These are phyloP conservation scores for Macrobrachium nipponense DNA, from an alignment of 1,140 invertebrate species.

Conservation along the genomic window DNA sequence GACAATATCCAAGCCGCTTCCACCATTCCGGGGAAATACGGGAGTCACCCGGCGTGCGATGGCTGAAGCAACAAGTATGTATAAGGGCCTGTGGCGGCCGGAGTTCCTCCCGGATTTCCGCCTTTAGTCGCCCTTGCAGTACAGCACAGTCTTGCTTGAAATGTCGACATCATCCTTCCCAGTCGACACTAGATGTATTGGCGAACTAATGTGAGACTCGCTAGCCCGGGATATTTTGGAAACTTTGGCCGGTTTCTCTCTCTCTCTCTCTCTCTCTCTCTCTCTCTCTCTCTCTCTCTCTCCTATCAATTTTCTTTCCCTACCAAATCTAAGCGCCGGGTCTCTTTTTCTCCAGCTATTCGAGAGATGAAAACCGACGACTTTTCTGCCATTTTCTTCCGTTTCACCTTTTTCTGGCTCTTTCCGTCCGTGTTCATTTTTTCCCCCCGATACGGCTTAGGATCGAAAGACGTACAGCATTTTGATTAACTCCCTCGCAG, in stretches of 20 bases:
- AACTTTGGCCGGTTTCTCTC: neutral
- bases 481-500: no score
- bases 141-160: neutral
- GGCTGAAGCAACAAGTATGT: conserved; percentile 40
- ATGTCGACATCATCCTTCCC: neutral
- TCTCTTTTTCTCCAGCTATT: neutral
- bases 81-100: neutral
- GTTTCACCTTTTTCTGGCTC: neutral
- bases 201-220: conserved; percentile 31
- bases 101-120: neutral
- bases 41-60: conserved; percentile 4
- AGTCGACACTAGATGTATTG: conserved; percentile 26
- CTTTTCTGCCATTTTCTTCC: neutral
- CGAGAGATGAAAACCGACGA: neutral
- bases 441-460: neutral
- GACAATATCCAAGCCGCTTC: conserved; percentile 41
- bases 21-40: conserved; percentile 42
- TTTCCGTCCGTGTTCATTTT: neutral
- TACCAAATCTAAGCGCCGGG: neutral
- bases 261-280: conserved; percentile 32
- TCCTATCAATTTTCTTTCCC: conserved; percentile 10
- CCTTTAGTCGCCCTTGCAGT: neutral
- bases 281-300: conserved; percentile 32
- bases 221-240: conserved; percentile 10
- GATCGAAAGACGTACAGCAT: no score